Evolutionary conservation across 2,888 invertebrate species (phyloP).

Genomic region (Belgica antarctica): DNA sequence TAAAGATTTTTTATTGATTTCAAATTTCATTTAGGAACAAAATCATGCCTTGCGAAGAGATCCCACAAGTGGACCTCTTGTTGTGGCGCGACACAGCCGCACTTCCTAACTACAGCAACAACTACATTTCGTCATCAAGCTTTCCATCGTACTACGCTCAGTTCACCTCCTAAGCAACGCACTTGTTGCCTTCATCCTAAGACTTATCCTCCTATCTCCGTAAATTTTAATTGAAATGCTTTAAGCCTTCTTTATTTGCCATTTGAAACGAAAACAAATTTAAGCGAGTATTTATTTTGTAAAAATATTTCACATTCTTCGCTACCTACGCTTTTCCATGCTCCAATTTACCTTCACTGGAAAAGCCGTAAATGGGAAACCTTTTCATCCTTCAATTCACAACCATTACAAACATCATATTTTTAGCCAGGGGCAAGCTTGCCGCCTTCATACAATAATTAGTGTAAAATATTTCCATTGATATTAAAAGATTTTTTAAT

Average conservation of each 20-base stretch:
- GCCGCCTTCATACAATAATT: no score
- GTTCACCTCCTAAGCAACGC: neutral
- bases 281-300: constrained; percentile 29
- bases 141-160: constrained; percentile 35
- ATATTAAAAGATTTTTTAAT: no score
- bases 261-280: constrained; percentile 10
- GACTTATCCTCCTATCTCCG: neutral
- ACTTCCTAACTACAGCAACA: constrained; percentile 43
- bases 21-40: no score
- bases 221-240: neutral
- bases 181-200: no score
- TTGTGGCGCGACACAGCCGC: constrained; percentile 59
- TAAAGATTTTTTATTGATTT: constrained; percentile 46
- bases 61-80: constrained; percentile 63
- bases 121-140: constrained; percentile 18
- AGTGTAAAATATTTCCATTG: no score
- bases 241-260: constrained; percentile 5
- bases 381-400: no score
- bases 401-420: no score
- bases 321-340: neutral
- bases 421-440: no score
- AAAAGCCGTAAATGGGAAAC: no score
- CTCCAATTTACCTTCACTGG: no score
- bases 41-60: constrained; percentile 59
- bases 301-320: constrained; percentile 19